Evolutionary conservation across 2,888 invertebrate species (phyloP).

Genomic region (Tinea trinotella): DNA sequence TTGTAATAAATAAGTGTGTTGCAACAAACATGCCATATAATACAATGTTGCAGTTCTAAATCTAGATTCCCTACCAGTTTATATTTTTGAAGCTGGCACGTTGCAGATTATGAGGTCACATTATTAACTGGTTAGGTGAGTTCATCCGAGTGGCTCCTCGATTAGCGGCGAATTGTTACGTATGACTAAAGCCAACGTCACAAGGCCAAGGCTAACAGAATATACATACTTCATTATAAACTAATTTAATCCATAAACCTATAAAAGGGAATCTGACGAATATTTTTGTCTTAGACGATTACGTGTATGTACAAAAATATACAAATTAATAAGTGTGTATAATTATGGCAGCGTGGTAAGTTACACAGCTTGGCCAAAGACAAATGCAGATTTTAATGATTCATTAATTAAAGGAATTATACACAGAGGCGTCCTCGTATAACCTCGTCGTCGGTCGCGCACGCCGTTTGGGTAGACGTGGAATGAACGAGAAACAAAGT

Average conservation of each 20-base stretch:
- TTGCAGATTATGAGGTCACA: slow-evolving; percentile 16
- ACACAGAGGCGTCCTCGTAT: slow-evolving; percentile 25
- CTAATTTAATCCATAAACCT: not conserved
- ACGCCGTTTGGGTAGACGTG: slow-evolving; percentile 37
- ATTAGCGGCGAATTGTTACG: slow-evolving; percentile 20
- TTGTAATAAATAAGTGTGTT: too few relatives aligned
- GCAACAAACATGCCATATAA: too few relatives aligned
- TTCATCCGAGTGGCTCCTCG: slow-evolving; percentile 3
- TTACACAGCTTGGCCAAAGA: slow-evolving; percentile 28
- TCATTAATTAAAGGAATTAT: slow-evolving; percentile 53
- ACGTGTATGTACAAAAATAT: slow-evolving; percentile 23
- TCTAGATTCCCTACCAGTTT: too few relatives aligned
- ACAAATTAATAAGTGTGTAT: slow-evolving; percentile 25
- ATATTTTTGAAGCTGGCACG: too few relatives aligned
- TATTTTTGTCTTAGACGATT: not conserved
- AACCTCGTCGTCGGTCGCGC: slow-evolving; percentile 28
- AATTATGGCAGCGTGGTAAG: not conserved
- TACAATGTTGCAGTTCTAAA: too few relatives aligned
- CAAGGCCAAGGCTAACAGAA: slow-evolving; percentile 19
- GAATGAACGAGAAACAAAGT: slow-evolving; percentile 70
- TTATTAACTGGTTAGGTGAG: slow-evolving; percentile 26
- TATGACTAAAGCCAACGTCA: slow-evolving; percentile 17
- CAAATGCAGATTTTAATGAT: slow-evolving; percentile 52
- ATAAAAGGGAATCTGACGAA: not conserved
- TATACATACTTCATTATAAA: not conserved